Evolutionary conservation across 2,797 vertebrate species (phyloP).

Genomic region (Anguilla marmorata): DNA sequence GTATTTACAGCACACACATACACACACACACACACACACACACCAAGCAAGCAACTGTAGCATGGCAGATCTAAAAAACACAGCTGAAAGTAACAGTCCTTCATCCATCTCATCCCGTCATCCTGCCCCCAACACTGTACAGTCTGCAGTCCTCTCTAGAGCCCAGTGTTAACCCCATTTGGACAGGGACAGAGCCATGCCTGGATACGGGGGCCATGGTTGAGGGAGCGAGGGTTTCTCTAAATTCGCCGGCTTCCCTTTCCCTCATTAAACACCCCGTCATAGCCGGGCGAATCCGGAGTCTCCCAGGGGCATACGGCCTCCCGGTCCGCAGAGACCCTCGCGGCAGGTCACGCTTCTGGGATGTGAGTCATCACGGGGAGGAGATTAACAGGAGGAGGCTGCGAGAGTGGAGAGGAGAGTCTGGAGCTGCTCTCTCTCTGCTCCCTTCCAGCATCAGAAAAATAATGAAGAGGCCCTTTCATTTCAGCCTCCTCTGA

Average conservation of each 20-base stretch:
- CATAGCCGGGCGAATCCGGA: neutral
- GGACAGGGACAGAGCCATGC: neutral
- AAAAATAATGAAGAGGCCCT: conserved; percentile 13
- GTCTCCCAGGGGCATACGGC: neutral
- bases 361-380: conserved; percentile 1
- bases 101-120: neutral
- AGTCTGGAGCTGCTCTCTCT: neutral
- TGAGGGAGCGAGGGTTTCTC: neutral
- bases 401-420: neutral
- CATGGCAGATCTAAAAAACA: neutral
- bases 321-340: neutral
- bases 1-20: neutral
- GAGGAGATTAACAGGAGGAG: conserved; percentile 5
- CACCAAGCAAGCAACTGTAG: neutral
- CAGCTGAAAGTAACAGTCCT: neutral
- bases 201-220: neutral
- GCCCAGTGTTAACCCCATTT: neutral
- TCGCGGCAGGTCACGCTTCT: neutral
- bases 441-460: neutral
- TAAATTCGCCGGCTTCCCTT: neutral
- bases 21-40: conserved; percentile 1
- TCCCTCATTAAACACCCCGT: neutral
- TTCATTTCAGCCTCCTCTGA: neutral
- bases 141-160: neutral
- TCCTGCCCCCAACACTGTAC: neutral